phyloP scores from a whole-genome alignment of 2,113 vertebrate genomes.

The human (Homo sapiens) region GRCh38 chr12:96577001-96577500 shows the following conservation, averaged over 20 bases:
- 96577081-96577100: background rate
- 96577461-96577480: slow-evolving; percentile 22
- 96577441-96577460: slow-evolving; percentile 30
- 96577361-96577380: slow-evolving; percentile 19
- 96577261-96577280: background rate
- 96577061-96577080: background rate
- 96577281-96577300: background rate
- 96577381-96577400: background rate
- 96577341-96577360: background rate
- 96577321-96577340: background rate
- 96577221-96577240: background rate
- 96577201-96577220: background rate
- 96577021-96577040: background rate
- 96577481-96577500: slow-evolving; percentile 40
- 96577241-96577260: background rate
- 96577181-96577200: background rate
- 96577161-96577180: background rate
- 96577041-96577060: background rate
- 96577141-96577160: background rate
- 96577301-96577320: background rate
- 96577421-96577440: slow-evolving; percentile 20
- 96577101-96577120: background rate
- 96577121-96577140: background rate
- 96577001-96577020: background rate
- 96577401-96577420: slow-evolving; percentile 37